A percentile compares a stretch with the other conserved stretches of the same genome.
These are phyloP conservation scores for Willowsia nigromaculata DNA, from an alignment of 2,888 invertebrate genomes.

Conservation along the genomic window DNA sequence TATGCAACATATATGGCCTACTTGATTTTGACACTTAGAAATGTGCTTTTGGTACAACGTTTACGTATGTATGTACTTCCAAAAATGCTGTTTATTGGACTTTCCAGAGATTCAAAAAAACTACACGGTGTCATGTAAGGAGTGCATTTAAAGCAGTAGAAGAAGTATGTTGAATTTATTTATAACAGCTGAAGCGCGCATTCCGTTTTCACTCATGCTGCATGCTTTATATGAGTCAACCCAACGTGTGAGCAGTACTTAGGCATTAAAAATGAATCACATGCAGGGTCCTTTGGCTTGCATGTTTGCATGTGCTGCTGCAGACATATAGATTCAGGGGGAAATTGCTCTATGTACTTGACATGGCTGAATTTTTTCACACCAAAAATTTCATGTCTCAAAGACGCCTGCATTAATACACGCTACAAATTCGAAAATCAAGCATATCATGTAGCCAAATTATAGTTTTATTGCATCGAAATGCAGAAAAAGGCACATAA, in stretches of 20 bases:
- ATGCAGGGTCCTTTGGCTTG: background rate
- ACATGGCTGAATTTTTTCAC: background rate
- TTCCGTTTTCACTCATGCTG: conserved; percentile 57
- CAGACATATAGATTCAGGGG: background rate
- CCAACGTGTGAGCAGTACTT: background rate
- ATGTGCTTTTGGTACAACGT: background rate
- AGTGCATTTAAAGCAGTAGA: background rate
- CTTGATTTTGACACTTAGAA: conserved; percentile 41
- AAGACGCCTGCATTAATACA: background rate
- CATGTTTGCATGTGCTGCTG: background rate
- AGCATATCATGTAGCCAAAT: conserved; percentile 21
- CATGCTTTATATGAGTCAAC: background rate
- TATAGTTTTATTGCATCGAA: conserved; percentile 14
- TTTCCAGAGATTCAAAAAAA: conserved; percentile 27
- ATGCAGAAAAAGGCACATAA: conserved; percentile 19
- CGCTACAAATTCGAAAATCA: conserved; percentile 6
- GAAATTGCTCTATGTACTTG: background rate
- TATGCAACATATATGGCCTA: conserved; percentile 6
- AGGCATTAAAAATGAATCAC: conserved; percentile 6
- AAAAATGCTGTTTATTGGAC: conserved; percentile 54
- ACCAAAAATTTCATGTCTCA: background rate
- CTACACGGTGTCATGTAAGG: background rate
- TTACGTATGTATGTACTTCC: conserved; percentile 16
- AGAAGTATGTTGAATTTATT: too few relatives aligned
- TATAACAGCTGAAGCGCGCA: conserved; percentile 65